Base-by-base conservation (phyloP, 2,797 vertebrate species). In the Stomatorhinus walkeri region DNA sequence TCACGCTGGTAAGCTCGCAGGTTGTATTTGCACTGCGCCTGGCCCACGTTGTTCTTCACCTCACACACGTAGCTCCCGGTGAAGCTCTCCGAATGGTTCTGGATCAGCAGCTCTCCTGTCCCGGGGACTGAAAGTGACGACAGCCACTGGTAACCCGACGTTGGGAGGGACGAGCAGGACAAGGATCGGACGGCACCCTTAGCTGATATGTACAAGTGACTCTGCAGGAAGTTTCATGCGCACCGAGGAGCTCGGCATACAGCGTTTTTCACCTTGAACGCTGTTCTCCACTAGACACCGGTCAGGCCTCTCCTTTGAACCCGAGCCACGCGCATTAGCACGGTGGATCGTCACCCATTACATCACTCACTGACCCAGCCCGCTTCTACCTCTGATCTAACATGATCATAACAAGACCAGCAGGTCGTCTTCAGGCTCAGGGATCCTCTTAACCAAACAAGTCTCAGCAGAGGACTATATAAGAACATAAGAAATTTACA, bases 31-130 rank as follows among this genome's bases (percentile, higher is more conserved):
- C 98, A 99, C 81, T 95, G 92, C 0, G 91, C 93, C 59, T 91
- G 92, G 51, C 97, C 97, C 0, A 98, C 97, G 0, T 94, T 90
- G 91, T 98, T 99, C 90, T 92, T 94, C 46, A 93, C 97, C 0
- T 94, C 93, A 91, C 98, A 99, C 88, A 93, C 83, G 88, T 99
- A 99, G 43, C 89, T 92, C 2, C 98, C 98, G 0, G 90, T 6
- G 7, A 96, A 95, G 14, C 93, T 94, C 1, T 92, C 91, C 0
- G 96, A 94, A 83, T 98, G 92, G 90, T 96, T 96, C 6, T 72
- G 94, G 91, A 99, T 96, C 84, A 96, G 19, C 85, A 98, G 94
- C 89, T 96, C 96, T 0, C 97, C 97, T 0, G 92, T 96, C 88
- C 91, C 90, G 0, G 92, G 2, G 87, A 95, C 98, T 98, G 91